Conservation (phyloP, 1,140 invertebrate species). For the Anastatus disparis region DNA sequence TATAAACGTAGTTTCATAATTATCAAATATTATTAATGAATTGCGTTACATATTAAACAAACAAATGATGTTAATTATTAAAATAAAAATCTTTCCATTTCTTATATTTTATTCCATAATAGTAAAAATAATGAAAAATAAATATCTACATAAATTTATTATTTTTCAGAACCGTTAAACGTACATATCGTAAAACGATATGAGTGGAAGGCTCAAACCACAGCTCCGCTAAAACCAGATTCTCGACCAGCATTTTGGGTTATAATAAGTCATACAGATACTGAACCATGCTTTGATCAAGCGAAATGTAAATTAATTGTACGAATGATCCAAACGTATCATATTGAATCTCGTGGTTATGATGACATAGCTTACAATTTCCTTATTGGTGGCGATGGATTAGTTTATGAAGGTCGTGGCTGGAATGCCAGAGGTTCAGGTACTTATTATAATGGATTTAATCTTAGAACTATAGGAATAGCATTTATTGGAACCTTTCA, state of each 20-base stretch:
- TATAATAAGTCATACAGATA: slow-evolving; percentile 80
- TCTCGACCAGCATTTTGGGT: slow-evolving; percentile 77
- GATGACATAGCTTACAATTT: slow-evolving; percentile 83
- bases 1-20: too few species aligned
- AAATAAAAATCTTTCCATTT: too few species aligned
- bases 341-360: slow-evolving; percentile 69
- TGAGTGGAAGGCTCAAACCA: too few species aligned
- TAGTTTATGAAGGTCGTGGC: slow-evolving; percentile 79
- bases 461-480: slow-evolving; percentile 78
- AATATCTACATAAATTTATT: too few species aligned
- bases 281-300: slow-evolving; percentile 66
- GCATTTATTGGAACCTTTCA: slow-evolving; percentile 69
- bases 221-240: too few species aligned
- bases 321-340: slow-evolving; percentile 59
- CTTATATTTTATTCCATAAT: too few species aligned
- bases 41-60: too few species aligned
- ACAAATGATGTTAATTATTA: too few species aligned
- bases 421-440: slow-evolving; percentile 80
- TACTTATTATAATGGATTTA: slow-evolving; percentile 75
- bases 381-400: slow-evolving; percentile 80
- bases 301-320: slow-evolving; percentile 78
- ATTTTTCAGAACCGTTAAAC: too few species aligned
- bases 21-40: too few species aligned
- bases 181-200: too few species aligned
- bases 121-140: too few species aligned